A percentile compares a stretch with the other conserved stretches of the same genome.
phyloP scores from a whole-genome alignment of 2,113 vertebrate species.

The Procapra przewalskii region DNA sequence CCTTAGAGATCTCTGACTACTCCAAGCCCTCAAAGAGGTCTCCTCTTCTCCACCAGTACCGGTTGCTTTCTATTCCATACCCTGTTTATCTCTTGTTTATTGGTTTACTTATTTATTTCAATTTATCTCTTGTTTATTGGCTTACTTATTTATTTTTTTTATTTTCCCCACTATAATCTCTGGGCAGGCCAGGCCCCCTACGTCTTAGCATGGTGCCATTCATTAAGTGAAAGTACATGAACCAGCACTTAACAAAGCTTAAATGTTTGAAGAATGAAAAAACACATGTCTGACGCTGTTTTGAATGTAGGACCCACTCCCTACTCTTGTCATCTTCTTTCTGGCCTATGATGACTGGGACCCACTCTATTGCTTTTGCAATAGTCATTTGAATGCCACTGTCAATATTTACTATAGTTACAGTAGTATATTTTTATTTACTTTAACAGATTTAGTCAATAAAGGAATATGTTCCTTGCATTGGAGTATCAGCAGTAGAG shows the following conservation, averaged over 20 bases:
- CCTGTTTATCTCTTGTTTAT: not conserved
- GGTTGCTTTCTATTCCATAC: not conserved
- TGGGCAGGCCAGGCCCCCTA: not conserved
- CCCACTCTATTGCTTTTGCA: not conserved
- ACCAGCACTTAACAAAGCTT: not conserved
- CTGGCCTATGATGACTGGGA: not conserved
- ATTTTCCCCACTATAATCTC: not conserved
- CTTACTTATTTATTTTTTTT: not conserved
- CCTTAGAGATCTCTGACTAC: not conserved
- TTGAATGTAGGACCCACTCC: not conserved
- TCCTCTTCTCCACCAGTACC: not conserved
- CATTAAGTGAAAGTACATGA: not conserved
- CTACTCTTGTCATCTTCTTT: not conserved
- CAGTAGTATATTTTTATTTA: not conserved
- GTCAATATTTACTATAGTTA: not conserved
- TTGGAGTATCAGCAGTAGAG: not conserved
- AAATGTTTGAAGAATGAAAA: not conserved
- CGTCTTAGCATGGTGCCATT: not conserved
- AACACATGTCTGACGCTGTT: not conserved
- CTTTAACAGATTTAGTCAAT: not conserved
- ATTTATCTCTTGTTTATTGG: not conserved
- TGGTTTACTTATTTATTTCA: not conserved
- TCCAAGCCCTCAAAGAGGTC: not conserved
- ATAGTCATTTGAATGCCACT: not conserved
- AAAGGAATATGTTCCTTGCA: not conserved